Base-by-base conservation (phyloP, 2,888 invertebrate genomes). In the Aproaerema taeniolella region DNA sequence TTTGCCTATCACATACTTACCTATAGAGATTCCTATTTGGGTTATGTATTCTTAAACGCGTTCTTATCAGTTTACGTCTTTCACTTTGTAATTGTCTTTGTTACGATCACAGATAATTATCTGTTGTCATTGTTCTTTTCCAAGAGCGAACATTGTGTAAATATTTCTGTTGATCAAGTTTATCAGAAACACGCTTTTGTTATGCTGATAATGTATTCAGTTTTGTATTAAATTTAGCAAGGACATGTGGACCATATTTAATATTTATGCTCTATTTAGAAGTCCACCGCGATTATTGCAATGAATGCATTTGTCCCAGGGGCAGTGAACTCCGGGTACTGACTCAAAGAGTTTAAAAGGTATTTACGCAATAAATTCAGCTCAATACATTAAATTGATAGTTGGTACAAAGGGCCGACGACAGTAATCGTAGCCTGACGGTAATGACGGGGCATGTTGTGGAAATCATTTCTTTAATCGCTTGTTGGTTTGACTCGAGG, bases 341-440 rank as follows among this genome's bases (percentile, higher is more conserved):
- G 33, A 33, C 30, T 29, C 42, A 20, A 39, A 32, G 39, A 36
- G 28, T 35, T 43, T 37, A 39, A 32, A 38, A 38, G 20, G 41
- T 40, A 49, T 46, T 49, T 49, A 44, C 42, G 42, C 40, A 42
- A 49, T 46, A 49, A 44, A 46, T 49, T 38, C 45, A 46, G 40
- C 35, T 47, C 37, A 30, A 33, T 14, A 33, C 30, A 47, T 53
- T 53, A 67, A 72, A 70, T 68, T 72, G 58, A 62, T 68, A 64
- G 64, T 61, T 68, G 49, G 52, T 58, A 68, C 66, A 75, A 74
- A 77, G 70, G 61, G 52, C 55, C 61, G 57, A 53, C 57, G 64
- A 65, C 62, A 62, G 65, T 75, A 71, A 80, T 78, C 75, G 64
- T 53, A 55, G 50, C 58, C 62, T 62, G 58, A 53, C 56, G 53